phyloP scores from a whole-genome alignment of 2,888 invertebrate species.

The Parelbella ahira region DNA sequence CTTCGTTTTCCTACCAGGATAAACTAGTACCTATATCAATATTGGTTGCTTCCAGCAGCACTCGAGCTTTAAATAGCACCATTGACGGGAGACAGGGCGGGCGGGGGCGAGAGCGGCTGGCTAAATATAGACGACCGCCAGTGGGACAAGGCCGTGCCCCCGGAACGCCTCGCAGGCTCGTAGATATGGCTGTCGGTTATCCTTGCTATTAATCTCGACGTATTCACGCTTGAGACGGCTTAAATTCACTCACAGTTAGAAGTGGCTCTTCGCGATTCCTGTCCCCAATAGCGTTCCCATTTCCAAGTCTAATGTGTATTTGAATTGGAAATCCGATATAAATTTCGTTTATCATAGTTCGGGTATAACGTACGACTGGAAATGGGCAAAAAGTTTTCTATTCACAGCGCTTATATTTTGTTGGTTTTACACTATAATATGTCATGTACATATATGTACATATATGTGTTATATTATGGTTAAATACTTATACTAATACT shows the following conservation, averaged over 20 bases:
- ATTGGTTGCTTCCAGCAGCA: constrained; percentile 11
- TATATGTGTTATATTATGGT: too few relatives aligned
- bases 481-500: too few relatives aligned
- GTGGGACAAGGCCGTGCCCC: constrained; percentile 67
- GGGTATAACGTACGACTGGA: background rate
- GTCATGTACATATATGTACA: too few relatives aligned
- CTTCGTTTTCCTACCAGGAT: too few relatives aligned
- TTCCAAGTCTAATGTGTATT: constrained; percentile 22
- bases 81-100: constrained; percentile 51
- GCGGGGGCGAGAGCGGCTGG: constrained; percentile 39
- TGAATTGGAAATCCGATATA: constrained; percentile 23
- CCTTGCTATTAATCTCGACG: constrained; percentile 64
- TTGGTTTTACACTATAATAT: background rate
- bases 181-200: constrained; percentile 38
- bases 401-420: background rate
- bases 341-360: constrained; percentile 6
- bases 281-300: constrained; percentile 14
- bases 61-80: constrained; percentile 60
- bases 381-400: background rate
- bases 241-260: constrained; percentile 43
- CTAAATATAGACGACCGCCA: constrained; percentile 73
- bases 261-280: constrained; percentile 12
- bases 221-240: constrained; percentile 56
- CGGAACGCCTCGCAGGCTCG: constrained; percentile 48
- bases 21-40: too few relatives aligned